phyloP scores from a whole-genome alignment of 2,888 invertebrate species.

The Leptopilina syphax region DNA sequence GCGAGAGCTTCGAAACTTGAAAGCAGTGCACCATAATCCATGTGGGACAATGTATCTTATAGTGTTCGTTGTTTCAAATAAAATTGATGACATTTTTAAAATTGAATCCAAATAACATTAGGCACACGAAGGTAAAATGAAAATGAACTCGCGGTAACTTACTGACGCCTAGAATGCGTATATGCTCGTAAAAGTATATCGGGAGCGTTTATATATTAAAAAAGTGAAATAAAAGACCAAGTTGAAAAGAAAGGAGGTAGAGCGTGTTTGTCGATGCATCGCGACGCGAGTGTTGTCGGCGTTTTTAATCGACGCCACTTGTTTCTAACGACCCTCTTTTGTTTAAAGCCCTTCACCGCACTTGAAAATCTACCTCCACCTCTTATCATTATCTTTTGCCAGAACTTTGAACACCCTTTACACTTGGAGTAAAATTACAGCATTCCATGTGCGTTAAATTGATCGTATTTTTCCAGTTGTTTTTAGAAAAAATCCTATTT shows the following conservation, averaged over 20 bases:
- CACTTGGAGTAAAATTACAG: constrained; percentile 4
- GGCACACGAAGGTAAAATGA: no score
- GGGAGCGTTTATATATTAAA: neutral
- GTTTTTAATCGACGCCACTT: constrained; percentile 73
- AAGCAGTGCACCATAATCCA: constrained; percentile 23
- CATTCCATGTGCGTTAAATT: constrained; percentile 14
- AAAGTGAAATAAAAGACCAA: constrained; percentile 28
- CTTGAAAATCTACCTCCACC: constrained; percentile 50
- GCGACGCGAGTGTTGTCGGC: constrained; percentile 63
- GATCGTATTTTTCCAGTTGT: neutral
- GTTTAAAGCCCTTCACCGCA: constrained; percentile 67
- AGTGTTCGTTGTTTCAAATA: neutral
- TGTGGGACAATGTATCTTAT: neutral
- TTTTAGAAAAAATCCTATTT: neutral
- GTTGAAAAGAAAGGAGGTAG: constrained; percentile 48
- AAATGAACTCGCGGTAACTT: constrained; percentile 13
- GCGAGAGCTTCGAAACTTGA: constrained; percentile 42
- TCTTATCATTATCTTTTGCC: constrained; percentile 42
- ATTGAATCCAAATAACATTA: no score
- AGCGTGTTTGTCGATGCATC: constrained; percentile 68
- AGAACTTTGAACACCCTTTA: constrained; percentile 17
- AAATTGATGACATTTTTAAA: no score
- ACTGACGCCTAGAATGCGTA: neutral
- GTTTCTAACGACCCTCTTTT: constrained; percentile 73
- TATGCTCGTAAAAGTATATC: constrained; percentile 17